phyloP scores from a whole-genome alignment of 2,797 vertebrate species.

The Alauda arvensis region DNA sequence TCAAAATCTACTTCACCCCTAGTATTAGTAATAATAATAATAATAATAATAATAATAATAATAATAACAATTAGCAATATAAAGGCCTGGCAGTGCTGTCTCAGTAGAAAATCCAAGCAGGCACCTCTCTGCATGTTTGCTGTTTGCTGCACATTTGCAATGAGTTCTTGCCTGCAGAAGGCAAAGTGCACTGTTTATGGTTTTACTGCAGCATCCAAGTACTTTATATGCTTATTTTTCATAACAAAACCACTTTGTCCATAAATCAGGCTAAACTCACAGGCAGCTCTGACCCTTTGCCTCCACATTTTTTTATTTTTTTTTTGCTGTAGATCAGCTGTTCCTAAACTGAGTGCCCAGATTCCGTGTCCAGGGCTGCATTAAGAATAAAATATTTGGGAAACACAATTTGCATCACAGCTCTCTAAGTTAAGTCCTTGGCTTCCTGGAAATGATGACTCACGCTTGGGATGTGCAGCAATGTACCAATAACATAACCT shows the following conservation, averaged over 20 bases:
- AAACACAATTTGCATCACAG: constrained; percentile 65
- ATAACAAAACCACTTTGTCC: constrained; percentile 18
- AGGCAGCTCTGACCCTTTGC: constrained; percentile 13
- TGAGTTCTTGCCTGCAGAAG: not conserved
- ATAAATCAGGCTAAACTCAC: constrained; percentile 25
- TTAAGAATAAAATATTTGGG: constrained; percentile 66
- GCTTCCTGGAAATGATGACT: constrained; percentile 71
- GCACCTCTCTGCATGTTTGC: not conserved
- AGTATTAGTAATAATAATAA: fast-evolving
- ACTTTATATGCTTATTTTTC: constrained; percentile 36
- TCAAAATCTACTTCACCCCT: not conserved
- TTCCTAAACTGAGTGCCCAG: not conserved
- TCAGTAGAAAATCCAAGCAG: not conserved
- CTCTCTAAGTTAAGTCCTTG: constrained; percentile 65
- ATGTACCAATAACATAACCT: constrained; percentile 63
- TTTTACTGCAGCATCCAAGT: constrained; percentile 23
- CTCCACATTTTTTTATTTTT: not conserved
- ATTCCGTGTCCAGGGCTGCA: constrained; percentile 3
- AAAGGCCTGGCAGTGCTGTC: not conserved
- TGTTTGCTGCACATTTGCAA: not conserved
- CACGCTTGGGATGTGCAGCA: constrained; percentile 57
- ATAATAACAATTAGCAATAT: fast-evolving
- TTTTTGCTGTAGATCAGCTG: constrained; percentile 21
- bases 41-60: not conserved
- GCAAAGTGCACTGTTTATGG: not conserved